Evolutionary conservation across 37 sponge, comb jelly and placozoan species (phyloP), one percentile per base, ranked within the genome.

Genomic region (Chondrosia reniformis): DNA sequence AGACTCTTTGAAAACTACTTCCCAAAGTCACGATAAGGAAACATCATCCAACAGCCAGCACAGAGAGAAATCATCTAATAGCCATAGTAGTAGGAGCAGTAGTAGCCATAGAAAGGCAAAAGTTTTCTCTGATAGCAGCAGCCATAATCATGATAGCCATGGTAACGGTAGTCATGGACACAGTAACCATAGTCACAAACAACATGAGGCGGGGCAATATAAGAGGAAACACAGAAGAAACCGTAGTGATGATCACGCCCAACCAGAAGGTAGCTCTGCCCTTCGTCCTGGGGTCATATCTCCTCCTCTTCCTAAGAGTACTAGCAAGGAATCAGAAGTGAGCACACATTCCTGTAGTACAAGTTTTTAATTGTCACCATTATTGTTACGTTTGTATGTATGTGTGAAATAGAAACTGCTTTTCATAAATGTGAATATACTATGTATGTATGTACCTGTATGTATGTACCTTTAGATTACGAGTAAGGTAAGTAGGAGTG

Each of bases 201-300:
- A n/a, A n/a, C n/a, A n/a, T n/a, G n/a, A n/a, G n/a, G n/a, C n/a
- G n/a, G n/a, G n/a, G n/a, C n/a, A n/a, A n/a, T n/a, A n/a, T n/a
- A n/a, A n/a, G n/a, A n/a, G n/a, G n/a, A n/a, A n/a, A n/a, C n/a
- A n/a, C n/a, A n/a, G n/a, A n/a, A n/a, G n/a, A n/a, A n/a, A n/a
- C n/a, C n/a, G n/a, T n/a, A n/a, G n/a, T n/a, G n/a, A n/a, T n/a
- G n/a, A n/a, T n/a, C n/a, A n/a, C n/a, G n/a, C n/a, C n/a, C 61
- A 59, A 30, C 61, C n/a, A 13, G 67, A 36, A 6, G 22, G 19
- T 6, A 36, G 31, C 67, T 28, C 33, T 4, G 39, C 17, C 39
- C 67, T 39, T 28, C 67, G 67, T 28, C 67, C 67, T 66, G 67
- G 67, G 36, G 67, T 66, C 33, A 66, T 66, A 8, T 66, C 67